Evolutionary conservation across 2,888 invertebrate genomes (phyloP), one percentile per base, ranked within the genome.

Genomic region (Clunio marinus): DNA sequence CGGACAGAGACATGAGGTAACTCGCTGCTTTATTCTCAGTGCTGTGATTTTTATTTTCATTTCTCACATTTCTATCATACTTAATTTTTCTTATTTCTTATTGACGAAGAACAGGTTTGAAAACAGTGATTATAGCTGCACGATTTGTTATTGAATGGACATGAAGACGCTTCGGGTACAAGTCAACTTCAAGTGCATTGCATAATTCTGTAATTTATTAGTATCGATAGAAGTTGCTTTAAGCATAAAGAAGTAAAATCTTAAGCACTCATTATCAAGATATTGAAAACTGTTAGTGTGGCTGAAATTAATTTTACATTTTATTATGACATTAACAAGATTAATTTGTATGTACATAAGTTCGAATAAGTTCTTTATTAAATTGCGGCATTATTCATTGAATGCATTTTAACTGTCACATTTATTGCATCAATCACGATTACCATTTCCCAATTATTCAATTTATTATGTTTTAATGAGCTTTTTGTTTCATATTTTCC

Each of bases 1-100:
- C 41, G 41, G 41, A 41, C 41, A 41, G 35, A 62, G 62, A 62
- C 41, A 62, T 62, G 62, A 62, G 41, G 62, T 62, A 62, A 62
- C 25, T 13, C 25, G n/a, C 5, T 28, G 57, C 25, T n/a, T n/a
- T n/a, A n/a, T n/a, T n/a, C n/a, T 41, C 41, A 2, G 35, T 41
- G 28, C 25, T 60, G 63, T 63, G 63, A 63, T 46, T 63, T 63
- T 32, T 41, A n/a, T n/a, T n/a, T n/a, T n/a, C n/a, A 32, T 32
- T 51, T 51, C 51, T 17, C 51, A 51, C 51, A 51, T 20, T 51
- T 20, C n/a, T n/a, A n/a, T n/a, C n/a, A n/a, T n/a, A n/a, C n/a
- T n/a, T n/a, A n/a, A n/a, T n/a, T n/a, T n/a, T n/a, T n/a, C n/a
- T n/a, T n/a, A n/a, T n/a, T n/a, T n/a, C n/a, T n/a, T n/a, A n/a